Percentiles rank a stretch among this genome's conserved stretches.
Evolutionary conservation across 2,888 invertebrate genomes (phyloP).

Genomic region (Kuschelorhynchus macadamiae): DNA sequence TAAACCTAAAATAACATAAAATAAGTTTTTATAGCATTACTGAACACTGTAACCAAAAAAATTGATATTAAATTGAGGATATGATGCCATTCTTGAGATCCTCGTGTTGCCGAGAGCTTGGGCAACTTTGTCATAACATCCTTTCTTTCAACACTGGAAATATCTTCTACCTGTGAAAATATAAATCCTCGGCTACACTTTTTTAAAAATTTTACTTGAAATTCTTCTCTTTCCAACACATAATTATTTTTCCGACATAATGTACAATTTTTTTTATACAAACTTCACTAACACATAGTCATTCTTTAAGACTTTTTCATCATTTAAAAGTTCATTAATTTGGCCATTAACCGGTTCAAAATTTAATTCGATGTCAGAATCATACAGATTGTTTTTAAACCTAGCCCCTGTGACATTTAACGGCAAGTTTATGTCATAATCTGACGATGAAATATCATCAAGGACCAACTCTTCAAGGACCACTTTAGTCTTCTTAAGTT

Average conservation of each 20-base stretch:
- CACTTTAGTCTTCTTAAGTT: too few relatives aligned
- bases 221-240: slow-evolving; percentile 24
- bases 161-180: slow-evolving; percentile 28
- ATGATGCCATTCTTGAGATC: slow-evolving; percentile 7
- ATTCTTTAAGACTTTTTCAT: slow-evolving; percentile 18
- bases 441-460: slow-evolving; percentile 8
- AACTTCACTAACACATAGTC: slow-evolving; percentile 28
- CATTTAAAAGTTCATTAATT: slow-evolving; percentile 8
- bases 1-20: too few relatives aligned
- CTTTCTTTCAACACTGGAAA: slow-evolving; percentile 30
- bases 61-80: slow-evolving; percentile 22
- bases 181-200: slow-evolving; percentile 24
- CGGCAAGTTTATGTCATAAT: slow-evolving; percentile 13
- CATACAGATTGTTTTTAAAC: background rate
- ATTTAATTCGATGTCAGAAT: slow-evolving; percentile 1
- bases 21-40: slow-evolving; percentile 1
- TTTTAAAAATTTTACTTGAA: slow-evolving; percentile 28
- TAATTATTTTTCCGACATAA: slow-evolving; percentile 15
- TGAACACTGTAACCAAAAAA: slow-evolving; percentile 21
- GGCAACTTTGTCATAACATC: slow-evolving; percentile 23
- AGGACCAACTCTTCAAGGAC: too few relatives aligned
- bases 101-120: background rate
- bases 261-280: slow-evolving; percentile 23
- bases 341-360: background rate
- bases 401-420: slow-evolving; percentile 17